phyloP scores from a whole-genome alignment of 2,888 invertebrate genomes.

The Bombyx huttoni region DNA sequence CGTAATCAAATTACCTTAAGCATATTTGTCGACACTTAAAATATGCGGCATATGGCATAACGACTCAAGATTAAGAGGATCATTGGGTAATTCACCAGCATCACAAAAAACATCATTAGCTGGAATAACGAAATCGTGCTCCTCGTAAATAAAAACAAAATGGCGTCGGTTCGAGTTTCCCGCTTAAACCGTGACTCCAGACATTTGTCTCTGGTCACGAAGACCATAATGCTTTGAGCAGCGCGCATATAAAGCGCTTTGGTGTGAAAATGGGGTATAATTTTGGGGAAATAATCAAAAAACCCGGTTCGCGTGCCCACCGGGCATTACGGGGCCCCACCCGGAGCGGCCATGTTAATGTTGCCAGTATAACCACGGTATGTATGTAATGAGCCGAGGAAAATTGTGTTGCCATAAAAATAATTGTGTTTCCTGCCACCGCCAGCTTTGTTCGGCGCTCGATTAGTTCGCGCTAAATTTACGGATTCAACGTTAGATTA shows the following conservation, averaged over 20 bases:
- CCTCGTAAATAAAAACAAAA: constrained; percentile 17
- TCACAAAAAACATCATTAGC: background rate
- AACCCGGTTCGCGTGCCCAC: constrained; percentile 64
- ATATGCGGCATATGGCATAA: no score
- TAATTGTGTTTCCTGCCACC: constrained; percentile 62
- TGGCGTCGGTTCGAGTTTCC: constrained; percentile 24
- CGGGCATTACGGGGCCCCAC: constrained; percentile 64
- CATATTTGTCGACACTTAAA: no score
- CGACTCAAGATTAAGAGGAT: no score
- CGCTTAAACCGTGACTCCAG: constrained; percentile 29
- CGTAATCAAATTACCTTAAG: no score
- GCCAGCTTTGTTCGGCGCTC: constrained; percentile 34
- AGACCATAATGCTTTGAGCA: constrained; percentile 37
- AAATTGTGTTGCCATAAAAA: constrained; percentile 73
- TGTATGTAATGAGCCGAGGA: constrained; percentile 70
- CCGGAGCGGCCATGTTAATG: constrained; percentile 63
- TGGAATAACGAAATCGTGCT: background rate
- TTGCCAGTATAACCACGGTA: constrained; percentile 59
- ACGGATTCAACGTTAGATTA: background rate
- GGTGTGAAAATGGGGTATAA: constrained; percentile 71
- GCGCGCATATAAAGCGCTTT: constrained; percentile 38
- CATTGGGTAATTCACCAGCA: background rate
- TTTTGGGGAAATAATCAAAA: constrained; percentile 69
- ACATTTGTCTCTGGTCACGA: constrained; percentile 58
- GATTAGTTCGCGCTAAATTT: constrained; percentile 22